phyloP scores from a whole-genome alignment of 2,113 vertebrate genomes.

The Entosphenus tridentatus region DNA sequence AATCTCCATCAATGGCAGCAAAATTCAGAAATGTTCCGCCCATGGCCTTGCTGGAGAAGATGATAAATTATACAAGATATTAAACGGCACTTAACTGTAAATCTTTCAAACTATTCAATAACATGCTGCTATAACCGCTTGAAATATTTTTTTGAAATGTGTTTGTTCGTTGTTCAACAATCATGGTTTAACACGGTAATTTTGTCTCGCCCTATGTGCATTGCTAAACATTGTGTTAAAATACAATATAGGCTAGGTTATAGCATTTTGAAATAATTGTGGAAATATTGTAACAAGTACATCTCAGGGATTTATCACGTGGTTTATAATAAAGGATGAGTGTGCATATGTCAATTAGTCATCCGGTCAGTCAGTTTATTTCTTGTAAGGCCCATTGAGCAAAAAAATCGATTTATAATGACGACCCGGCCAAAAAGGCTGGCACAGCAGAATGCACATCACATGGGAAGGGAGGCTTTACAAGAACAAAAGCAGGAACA shows the following conservation, averaged over 20 bases:
- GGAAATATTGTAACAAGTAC: too few species aligned
- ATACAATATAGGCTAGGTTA: neutral
- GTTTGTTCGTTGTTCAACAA: neutral
- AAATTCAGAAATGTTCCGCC: conserved; percentile 4
- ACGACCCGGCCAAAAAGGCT: too few species aligned
- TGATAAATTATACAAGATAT: neutral
- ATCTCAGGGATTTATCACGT: too few species aligned
- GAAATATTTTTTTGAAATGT: neutral
- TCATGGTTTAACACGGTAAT: neutral
- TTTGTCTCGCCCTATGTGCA: neutral
- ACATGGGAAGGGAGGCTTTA: too few species aligned
- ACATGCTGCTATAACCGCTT: neutral
- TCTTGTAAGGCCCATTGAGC: too few species aligned
- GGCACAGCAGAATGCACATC: too few species aligned
- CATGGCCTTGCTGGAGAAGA: neutral
- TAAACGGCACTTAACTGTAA: neutral
- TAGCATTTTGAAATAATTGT: too few species aligned
- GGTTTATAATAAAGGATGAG: too few species aligned
- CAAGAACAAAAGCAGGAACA: too few species aligned
- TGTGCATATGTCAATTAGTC: too few species aligned
- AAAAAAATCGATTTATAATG: too few species aligned
- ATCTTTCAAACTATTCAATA: neutral
- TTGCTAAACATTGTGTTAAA: neutral
- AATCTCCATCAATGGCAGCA: conserved; percentile 4
- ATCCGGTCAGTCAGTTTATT: too few species aligned